A percentile compares a stretch with the other conserved stretches of the same genome.
phyloP scores from a whole-genome alignment of 2,113 vertebrate genomes.

The Proterorhinus semilunaris region DNA sequence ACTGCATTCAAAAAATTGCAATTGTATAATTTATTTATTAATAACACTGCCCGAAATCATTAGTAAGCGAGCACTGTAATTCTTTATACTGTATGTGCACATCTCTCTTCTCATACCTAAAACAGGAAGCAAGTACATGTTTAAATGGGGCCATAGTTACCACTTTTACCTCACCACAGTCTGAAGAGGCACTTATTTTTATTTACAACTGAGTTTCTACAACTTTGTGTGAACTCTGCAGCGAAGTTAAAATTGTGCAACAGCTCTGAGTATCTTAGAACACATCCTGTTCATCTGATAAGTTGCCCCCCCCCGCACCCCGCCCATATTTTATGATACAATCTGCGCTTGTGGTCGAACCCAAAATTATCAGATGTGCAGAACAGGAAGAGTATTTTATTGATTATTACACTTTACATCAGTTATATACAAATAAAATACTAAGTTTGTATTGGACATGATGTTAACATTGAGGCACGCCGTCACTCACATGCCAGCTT shows the following conservation, averaged over 20 bases:
- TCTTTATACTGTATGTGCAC: no score
- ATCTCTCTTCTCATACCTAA: no score
- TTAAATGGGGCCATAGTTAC: background rate
- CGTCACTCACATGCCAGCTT: slow-evolving; percentile 85
- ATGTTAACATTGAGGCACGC: slow-evolving; percentile 32
- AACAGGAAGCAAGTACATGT: background rate
- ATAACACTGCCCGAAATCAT: no score
- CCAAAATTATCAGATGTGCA: slow-evolving; percentile 3
- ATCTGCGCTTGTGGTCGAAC: background rate
- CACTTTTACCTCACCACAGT: slow-evolving; percentile 23
- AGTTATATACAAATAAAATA: background rate
- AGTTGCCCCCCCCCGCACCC: slow-evolving; percentile 21
- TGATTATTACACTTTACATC: background rate
- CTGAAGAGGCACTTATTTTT: slow-evolving; percentile 31
- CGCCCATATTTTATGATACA: slow-evolving; percentile 27
- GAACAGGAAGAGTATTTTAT: slow-evolving; percentile 2
- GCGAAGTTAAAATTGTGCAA: slow-evolving; percentile 36
- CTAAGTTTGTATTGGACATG: background rate
- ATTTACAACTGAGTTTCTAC: slow-evolving; percentile 10
- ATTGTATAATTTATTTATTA: no score
- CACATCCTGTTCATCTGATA: slow-evolving; percentile 31
- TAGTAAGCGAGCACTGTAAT: no score
- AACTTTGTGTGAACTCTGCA: background rate
- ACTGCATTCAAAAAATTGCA: no score
- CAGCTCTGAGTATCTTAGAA: slow-evolving; percentile 10